Base-by-base conservation (phyloP, 2,797 vertebrate genomes). In the Atherinosoma microstoma region DNA sequence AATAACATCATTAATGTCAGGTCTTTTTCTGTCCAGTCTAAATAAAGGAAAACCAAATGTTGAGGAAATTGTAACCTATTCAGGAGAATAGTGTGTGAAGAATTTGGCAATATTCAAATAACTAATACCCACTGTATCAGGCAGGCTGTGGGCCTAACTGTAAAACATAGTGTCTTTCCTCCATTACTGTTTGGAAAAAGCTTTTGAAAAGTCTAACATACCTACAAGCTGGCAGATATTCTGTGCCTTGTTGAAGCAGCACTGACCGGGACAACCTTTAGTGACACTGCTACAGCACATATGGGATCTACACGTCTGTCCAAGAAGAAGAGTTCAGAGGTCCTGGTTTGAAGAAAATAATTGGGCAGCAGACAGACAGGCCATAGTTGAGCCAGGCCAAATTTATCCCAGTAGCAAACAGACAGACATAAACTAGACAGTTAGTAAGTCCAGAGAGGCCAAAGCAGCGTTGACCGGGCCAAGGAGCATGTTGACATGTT, bases 391-490 rank as follows among this genome's bases (percentile, higher is more conserved):
- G 80, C 80, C 84, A 82, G 86, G 83, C 74, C 85, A 84, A 82
- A 92, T 89, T 74, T 80, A 88, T 92, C 86, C 73, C 78, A 72
- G 78, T 59, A 64, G 81, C 63, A 83, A 89, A 90, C 73, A 88
- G 84, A 80, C 83, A 84, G 83, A 87, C 76, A 87, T 89, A 88
- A 92, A 91, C 65, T 67, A 89, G 85, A 86, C 86, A 87, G 88
- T 93, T 92, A 93, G 89, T 79, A 73, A 85, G 86, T 89, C 87
- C 84, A 68, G 88, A 38, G 87, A 90, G 91, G 89, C 86, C 88
- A 90, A 74, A 86, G 82, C 53, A 88, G 83, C 72, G 64, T 76
- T 84, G 85, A 89, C 84, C 73, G 24, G 87, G 85, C 85, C 86
- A 89, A 85, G 66, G 76, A 80, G 78, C 54, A 54, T 85, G 84